Base-by-base conservation (phyloP, 2,113 vertebrate genomes). In the Pipra filicauda region DNA sequence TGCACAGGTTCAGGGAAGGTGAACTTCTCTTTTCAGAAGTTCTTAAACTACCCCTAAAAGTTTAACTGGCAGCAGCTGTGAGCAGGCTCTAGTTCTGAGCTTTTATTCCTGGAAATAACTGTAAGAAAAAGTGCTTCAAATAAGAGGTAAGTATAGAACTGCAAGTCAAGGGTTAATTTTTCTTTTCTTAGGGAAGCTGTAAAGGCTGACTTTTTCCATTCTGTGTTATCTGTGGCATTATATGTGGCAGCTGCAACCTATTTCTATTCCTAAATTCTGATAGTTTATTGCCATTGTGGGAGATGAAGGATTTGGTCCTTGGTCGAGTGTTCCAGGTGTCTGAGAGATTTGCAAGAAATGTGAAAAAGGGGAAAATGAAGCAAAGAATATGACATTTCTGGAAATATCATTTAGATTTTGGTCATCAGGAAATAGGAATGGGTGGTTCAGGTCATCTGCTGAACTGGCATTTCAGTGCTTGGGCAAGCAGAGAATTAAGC, bases 351-450 rank as follows among this genome's bases (percentile, higher is more conserved):
- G 52, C 80, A 93, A 91, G 77, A 89, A 54, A 70, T 91, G 78
- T 88, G 75, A 84, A 89, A 86, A 94, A 48, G 24, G 39, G 37
- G 37, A 76, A 94, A 96, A 90, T 48, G 26, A 62, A 27, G 15
- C 67, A 94, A 97, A 91, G 59, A 90, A 83, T 85, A 82, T 4
- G 26, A 89, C 86, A 89, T 95, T 96, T 93, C 94, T 96, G 88
- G 88, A 97, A 94, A 95, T 87, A 95, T 72, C n/a, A 84, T 96
- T 96, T 96, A 93, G 82, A 96, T 92, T 96, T 92, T 94, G 85
- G 82, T 95, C 62, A 89, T 64, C 51, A 51, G 33, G 73, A 70
- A 96, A 88, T 73, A 90, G 48, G 84, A 89, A 91, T 74, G 72
- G 62, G 61, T 94, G 83, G 44, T 71, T 88, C 76, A 94, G 89